phyloP scores from a whole-genome alignment of 2,888 invertebrate genomes.

The Oscheius myriophilus region DNA sequence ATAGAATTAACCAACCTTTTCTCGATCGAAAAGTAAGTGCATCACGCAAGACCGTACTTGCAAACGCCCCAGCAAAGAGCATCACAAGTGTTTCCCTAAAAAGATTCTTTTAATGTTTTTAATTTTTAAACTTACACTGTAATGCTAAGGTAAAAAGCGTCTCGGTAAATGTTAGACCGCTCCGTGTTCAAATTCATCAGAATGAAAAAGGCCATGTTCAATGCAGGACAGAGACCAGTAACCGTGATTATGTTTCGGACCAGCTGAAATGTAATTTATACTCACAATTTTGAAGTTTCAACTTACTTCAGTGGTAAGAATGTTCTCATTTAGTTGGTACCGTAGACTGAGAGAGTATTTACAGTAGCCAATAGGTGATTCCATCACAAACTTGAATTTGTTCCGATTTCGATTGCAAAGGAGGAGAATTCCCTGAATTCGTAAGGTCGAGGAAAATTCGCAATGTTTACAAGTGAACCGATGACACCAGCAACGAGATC shows the following conservation, averaged over 20 bases:
- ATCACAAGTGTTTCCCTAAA: conserved; percentile 7
- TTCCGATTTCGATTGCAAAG: not conserved
- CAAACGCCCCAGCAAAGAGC: conserved; percentile 3
- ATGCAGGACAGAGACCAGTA: conserved; percentile 13
- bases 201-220: not conserved
- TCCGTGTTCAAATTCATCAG: not conserved
- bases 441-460: not conserved
- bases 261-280: not conserved
- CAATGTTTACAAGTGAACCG: not conserved
- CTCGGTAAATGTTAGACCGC: not conserved
- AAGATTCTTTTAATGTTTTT: not conserved
- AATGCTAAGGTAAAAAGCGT: conserved; percentile 5
- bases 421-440: conserved; percentile 1
- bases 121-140: not conserved
- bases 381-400: conserved; percentile 14
- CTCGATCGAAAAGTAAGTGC: not conserved
- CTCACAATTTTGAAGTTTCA: not conserved
- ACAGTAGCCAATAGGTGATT: conserved; percentile 1
- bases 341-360: conserved; percentile 7
- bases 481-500: not conserved
- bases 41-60: conserved; percentile 2
- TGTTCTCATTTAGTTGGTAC: conserved; percentile 19
- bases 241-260: conserved; percentile 5
- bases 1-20: too few relatives aligned
- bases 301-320: not conserved